Evolutionary conservation across 2,888 invertebrate species (phyloP).

Genomic region (Deilephila elpenor): DNA sequence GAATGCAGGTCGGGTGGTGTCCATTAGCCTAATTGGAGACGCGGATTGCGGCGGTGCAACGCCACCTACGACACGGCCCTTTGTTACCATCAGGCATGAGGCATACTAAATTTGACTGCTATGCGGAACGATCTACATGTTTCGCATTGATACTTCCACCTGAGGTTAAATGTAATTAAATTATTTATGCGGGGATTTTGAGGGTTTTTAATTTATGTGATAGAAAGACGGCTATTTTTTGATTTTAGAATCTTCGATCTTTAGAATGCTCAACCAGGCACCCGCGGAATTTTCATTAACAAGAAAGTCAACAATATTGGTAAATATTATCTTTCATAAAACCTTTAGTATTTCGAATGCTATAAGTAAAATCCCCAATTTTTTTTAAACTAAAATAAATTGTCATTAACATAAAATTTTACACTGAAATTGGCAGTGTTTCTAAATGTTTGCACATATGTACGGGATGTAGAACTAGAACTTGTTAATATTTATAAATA

Average conservation of each 20-base stretch:
- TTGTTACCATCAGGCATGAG: slow-evolving; percentile 53
- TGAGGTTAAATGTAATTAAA: background rate
- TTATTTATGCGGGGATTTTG: background rate
- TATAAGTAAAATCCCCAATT: too few species aligned
- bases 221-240: background rate
- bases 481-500: background rate
- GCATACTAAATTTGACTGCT: slow-evolving; percentile 27
- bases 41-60: slow-evolving; percentile 60
- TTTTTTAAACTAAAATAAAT: too few species aligned
- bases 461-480: background rate
- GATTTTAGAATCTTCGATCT: too few species aligned
- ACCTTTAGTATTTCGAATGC: too few species aligned
- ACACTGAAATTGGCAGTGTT: too few species aligned
- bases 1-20: slow-evolving; percentile 81
- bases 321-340: too few species aligned
- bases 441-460: too few species aligned
- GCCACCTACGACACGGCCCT: slow-evolving; percentile 61
- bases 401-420: too few species aligned
- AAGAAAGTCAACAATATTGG: too few species aligned
- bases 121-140: slow-evolving; percentile 17
- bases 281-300: too few species aligned
- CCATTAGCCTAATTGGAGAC: slow-evolving; percentile 85
- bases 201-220: background rate
- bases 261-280: too few species aligned
- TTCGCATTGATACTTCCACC: background rate